A percentile compares a stretch with the other conserved stretches of the same genome.
Evolutionary conservation across 2,797 vertebrate species (phyloP).

Genomic region (Argyrosomus regius): DNA sequence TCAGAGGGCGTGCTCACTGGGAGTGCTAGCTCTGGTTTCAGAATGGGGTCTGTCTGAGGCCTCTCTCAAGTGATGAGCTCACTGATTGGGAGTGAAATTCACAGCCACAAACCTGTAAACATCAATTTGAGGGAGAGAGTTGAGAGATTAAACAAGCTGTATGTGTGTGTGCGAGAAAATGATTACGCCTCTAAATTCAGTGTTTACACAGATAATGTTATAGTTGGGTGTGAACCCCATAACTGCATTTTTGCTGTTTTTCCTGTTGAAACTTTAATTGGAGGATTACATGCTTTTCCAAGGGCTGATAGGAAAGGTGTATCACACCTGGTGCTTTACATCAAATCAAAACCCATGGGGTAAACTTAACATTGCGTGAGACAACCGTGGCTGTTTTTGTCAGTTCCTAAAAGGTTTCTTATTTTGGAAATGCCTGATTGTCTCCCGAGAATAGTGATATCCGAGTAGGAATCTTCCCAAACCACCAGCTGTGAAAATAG

Average conservation of each 20-base stretch:
- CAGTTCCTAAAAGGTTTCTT: constrained; percentile 36
- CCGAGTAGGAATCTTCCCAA: constrained; percentile 9
- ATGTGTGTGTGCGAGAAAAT: constrained; percentile 37
- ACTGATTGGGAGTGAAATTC: constrained; percentile 81
- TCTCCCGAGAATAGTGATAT: constrained; percentile 16
- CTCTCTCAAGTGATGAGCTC: constrained; percentile 77
- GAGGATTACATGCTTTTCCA: constrained; percentile 49
- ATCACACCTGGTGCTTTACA: constrained; percentile 50
- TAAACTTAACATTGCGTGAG: constrained; percentile 42
- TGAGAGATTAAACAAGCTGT: constrained; percentile 33
- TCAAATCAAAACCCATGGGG: constrained; percentile 44
- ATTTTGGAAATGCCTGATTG: constrained; percentile 35
- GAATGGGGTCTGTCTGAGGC: constrained; percentile 67
- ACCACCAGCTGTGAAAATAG: constrained; percentile 25
- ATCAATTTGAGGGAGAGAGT: constrained; percentile 58
- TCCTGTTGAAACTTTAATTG: constrained; percentile 55
- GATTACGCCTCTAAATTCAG: constrained; percentile 61
- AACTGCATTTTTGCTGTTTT: constrained; percentile 37
- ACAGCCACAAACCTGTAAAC: constrained; percentile 78
- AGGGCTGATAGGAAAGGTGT: constrained; percentile 47
- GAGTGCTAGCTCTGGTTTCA: constrained; percentile 65
- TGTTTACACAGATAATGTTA: constrained; percentile 68
- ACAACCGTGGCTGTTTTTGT: constrained; percentile 39
- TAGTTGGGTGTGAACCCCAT: constrained; percentile 53
- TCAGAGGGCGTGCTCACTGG: constrained; percentile 73